phyloP scores from a whole-genome alignment of 2,797 vertebrate genomes.

The Eulemur albifrons region DNA sequence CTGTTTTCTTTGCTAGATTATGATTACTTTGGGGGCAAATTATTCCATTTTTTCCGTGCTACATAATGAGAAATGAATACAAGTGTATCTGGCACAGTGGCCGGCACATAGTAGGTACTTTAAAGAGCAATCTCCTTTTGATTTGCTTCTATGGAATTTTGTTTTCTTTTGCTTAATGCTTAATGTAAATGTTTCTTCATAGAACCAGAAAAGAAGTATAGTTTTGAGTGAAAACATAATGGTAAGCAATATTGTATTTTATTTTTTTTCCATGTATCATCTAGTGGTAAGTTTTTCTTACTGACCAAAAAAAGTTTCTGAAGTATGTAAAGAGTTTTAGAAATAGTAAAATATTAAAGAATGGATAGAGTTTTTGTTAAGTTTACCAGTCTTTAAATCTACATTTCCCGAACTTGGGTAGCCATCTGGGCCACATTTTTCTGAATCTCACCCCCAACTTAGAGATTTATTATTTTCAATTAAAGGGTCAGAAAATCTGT shows the following conservation, averaged over 20 bases:
- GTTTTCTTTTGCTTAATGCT: not conserved
- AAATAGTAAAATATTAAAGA: constrained; percentile 4
- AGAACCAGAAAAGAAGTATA: not conserved
- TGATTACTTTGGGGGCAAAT: not conserved
- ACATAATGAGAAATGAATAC: not conserved
- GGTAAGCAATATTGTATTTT: not conserved
- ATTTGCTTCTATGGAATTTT: not conserved
- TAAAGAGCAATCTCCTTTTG: not conserved
- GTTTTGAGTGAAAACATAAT: not conserved
- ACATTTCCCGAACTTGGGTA: not conserved
- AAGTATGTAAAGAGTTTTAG: not conserved
- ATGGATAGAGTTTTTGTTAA: not conserved
- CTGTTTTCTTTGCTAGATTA: not conserved
- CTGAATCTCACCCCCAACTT: not conserved
- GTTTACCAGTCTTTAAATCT: not conserved
- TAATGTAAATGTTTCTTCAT: not conserved
- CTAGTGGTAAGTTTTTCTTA: not conserved
- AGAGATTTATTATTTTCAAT: not conserved
- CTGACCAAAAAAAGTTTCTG: not conserved
- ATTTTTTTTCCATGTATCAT: not conserved
- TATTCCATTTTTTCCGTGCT: not conserved
- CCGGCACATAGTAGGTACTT: not conserved
- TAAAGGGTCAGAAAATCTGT: not conserved
- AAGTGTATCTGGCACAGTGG: not conserved
- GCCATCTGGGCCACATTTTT: not conserved